Evolutionary conservation across 2,888 invertebrate species (phyloP).

Genomic region (Bembecia ichneumoniformis): DNA sequence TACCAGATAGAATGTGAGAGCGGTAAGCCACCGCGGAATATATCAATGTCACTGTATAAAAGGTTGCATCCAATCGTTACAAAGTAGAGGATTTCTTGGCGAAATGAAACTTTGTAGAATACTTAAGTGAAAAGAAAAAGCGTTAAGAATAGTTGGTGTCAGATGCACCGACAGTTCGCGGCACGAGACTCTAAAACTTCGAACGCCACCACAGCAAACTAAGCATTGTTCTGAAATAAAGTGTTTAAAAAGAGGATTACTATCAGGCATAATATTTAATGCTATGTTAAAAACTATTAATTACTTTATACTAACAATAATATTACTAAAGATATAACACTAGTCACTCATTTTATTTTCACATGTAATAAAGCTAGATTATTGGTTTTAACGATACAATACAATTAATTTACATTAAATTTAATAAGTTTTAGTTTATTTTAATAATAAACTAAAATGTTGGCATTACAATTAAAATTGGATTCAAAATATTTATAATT

Average conservation of each 20-base stretch:
- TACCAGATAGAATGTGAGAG: constrained; percentile 29
- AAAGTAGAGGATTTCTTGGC: constrained; percentile 32
- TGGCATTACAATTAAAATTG: no score
- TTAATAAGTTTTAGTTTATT: no score
- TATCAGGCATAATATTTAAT: constrained; percentile 2
- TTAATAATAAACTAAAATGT: no score
- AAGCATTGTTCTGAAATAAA: constrained; percentile 17
- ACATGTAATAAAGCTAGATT: no score
- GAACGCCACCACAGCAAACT: constrained; percentile 21
- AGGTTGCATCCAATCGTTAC: constrained; percentile 29
- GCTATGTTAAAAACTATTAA: constrained; percentile 4
- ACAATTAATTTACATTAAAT: no score
- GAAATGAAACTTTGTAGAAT: constrained; percentile 53
- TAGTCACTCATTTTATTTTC: neutral
- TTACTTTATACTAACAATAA: no score
- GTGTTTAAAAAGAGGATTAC: no score
- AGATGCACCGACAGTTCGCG: constrained; percentile 56
- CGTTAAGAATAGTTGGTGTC: constrained; percentile 54
- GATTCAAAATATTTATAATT: no score
- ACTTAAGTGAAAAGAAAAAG: constrained; percentile 48
- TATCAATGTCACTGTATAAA: constrained; percentile 42
- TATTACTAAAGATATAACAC: no score
- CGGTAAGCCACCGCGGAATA: constrained; percentile 26
- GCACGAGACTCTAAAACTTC: constrained; percentile 48
- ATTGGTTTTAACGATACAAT: no score